Percentiles rank a stretch among this genome's conserved stretches.
Evolutionary conservation across 2,113 vertebrate species (phyloP).

Genomic region (Papio anubis): DNA sequence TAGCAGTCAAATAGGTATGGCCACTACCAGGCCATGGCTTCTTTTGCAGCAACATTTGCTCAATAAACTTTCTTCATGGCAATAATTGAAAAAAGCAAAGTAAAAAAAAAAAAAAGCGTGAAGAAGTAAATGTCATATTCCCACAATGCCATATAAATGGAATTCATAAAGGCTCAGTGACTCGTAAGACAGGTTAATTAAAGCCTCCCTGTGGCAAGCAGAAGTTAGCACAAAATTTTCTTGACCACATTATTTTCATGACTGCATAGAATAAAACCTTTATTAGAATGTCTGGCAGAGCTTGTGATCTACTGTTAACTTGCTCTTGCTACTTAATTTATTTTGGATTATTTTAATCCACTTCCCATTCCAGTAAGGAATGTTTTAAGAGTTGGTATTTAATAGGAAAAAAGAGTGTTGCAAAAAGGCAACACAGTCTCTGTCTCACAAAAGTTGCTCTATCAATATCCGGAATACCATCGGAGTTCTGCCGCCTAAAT

Average conservation of each 20-base stretch:
- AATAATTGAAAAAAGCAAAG: slow-evolving; percentile 65
- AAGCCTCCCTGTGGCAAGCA: slow-evolving; percentile 29
- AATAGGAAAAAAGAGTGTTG: not conserved
- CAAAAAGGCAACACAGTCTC: not conserved
- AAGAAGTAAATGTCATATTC: slow-evolving; percentile 71
- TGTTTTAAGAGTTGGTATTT: slow-evolving; percentile 4
- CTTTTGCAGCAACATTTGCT: slow-evolving; percentile 58
- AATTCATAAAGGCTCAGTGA: slow-evolving; percentile 64
- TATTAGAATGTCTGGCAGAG: not conserved
- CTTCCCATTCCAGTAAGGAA: not conserved
- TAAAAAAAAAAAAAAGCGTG: slow-evolving; percentile 44
- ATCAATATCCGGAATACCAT: not conserved
- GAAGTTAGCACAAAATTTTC: slow-evolving; percentile 52
- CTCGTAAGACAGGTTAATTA: slow-evolving; percentile 70
- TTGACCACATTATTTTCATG: slow-evolving; percentile 54
- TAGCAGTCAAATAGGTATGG: slow-evolving; percentile 25
- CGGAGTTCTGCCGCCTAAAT: not conserved
- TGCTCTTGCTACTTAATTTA: slow-evolving; percentile 9
- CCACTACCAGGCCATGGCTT: not conserved
- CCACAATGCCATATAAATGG: slow-evolving; percentile 58
- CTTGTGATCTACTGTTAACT: not conserved
- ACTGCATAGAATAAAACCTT: slow-evolving; percentile 6
- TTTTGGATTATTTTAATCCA: slow-evolving; percentile 7
- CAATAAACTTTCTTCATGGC: slow-evolving; percentile 61
- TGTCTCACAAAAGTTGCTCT: not conserved